A percentile compares a stretch with the other conserved stretches of the same genome.
These are phyloP conservation scores for Aphelocoma californica DNA, from an alignment of 2,797 vertebrate species.

Conservation along the genomic window DNA sequence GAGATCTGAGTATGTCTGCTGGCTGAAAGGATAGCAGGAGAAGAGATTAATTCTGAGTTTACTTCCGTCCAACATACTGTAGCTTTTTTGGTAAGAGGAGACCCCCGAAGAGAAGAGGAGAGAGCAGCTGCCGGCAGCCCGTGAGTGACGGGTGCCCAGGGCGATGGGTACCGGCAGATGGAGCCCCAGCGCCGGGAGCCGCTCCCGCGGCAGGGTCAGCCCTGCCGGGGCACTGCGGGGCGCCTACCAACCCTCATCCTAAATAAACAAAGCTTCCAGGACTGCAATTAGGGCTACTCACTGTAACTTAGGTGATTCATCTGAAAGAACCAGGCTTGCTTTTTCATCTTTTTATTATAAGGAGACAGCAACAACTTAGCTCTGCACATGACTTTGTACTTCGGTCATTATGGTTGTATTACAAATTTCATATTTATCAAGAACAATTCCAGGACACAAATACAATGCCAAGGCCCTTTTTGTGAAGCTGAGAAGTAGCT, in stretches of 20 bases:
- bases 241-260: neutral
- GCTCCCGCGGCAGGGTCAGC: neutral
- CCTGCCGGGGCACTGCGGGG: rapidly evolving
- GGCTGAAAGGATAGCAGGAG: neutral
- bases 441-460: neutral
- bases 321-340: neutral
- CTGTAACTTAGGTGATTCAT: neutral
- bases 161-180: neutral
- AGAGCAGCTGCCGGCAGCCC: too few relatives aligned
- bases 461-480: neutral
- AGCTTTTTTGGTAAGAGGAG: neutral
- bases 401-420: neutral
- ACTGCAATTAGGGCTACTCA: rapidly evolving
- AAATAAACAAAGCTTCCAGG: neutral
- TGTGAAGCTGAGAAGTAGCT: neutral
- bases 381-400: neutral
- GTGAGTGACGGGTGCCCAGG: neutral
- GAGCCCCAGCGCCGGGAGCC: neutral
- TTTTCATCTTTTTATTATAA: neutral
- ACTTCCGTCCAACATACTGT: too few relatives aligned
- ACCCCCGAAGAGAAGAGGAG: too few relatives aligned
- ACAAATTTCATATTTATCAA: neutral
- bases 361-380: neutral
- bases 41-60: neutral
- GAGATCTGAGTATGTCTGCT: neutral